Base-by-base conservation (phyloP, 1,140 invertebrate species). In the Drosophila triauraria region DNA sequence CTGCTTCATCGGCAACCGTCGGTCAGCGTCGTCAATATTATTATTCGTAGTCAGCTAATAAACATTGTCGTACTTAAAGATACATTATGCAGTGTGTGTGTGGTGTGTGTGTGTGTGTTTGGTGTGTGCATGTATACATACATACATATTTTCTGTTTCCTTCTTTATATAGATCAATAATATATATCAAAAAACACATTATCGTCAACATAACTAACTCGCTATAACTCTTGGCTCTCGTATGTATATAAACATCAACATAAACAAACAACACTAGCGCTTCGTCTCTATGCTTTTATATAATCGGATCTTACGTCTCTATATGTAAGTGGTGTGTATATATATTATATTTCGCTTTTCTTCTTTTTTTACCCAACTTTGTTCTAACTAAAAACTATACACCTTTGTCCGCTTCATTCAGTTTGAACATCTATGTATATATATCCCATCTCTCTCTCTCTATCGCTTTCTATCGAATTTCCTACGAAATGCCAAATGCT, bases 311-410 rank as follows among this genome's bases (percentile, higher is more conserved):
- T 85, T 83, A 80, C 38, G 32, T 47, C 67, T 47, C 67, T 70
- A 83, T 80, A 80, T 81, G 48, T 85, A 78, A 70, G 61, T 71
- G 47, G 67, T 71, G 53, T 72, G 38, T 62, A 47, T 42, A 47
- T 53, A 59, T 74, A 35, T 43, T 57, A 46, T 75, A 61, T 68
- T 65, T 54, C 59, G 51, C 59, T 67, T 75, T 42, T 48, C 20
- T 20, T 44, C 30, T 32, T 25, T 51, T 51, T 47, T 46, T 81
- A 40, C 35, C 50, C 80, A 86, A 86, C 85, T 86, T 86, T 86
- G 83, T 80, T 88, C 84, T 88, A 88, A 84, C 84, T 88, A 90
- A 88, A 78, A 84, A 83, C 81, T 88, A 88, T 90, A 88, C 85
- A 88, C 85, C 77, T 65, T 76, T 77, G 46, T 80, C 81, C 81